Percentiles rank a stretch among this genome's conserved stretches.
phyloP scores from a whole-genome alignment of 2,113 vertebrate genomes.

The Sprattus sprattus region DNA sequence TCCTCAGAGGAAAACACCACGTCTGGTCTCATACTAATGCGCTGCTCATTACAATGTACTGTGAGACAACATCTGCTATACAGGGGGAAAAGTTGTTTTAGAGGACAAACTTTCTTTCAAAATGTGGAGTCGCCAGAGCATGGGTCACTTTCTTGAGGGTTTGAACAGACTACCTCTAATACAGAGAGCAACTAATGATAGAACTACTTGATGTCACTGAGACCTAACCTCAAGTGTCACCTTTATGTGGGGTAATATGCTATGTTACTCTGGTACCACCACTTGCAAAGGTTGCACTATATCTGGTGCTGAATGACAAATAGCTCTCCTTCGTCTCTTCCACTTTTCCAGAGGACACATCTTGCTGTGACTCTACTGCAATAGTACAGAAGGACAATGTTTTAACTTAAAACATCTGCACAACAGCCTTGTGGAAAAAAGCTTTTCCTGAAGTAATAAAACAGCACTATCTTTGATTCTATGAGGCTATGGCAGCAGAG shows the following conservation, averaged over 20 bases:
- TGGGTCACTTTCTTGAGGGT: no score
- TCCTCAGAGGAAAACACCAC: no score
- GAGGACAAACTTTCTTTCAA: no score
- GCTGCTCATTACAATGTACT: no score
- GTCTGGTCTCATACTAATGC: no score
- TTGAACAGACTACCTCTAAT: conserved; percentile 20
- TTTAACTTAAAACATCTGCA: conserved; percentile 47
- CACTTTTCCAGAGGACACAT: conserved; percentile 43
- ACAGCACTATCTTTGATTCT: background rate
- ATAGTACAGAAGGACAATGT: conserved; percentile 51
- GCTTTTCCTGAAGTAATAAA: conserved; percentile 6
- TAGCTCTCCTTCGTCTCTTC: conserved; percentile 45
- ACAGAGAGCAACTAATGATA: conserved; percentile 33
- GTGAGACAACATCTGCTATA: no score
- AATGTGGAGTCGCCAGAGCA: no score
- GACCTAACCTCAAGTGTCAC: conserved; percentile 40
- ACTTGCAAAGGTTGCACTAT: conserved; percentile 59
- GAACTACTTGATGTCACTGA: background rate
- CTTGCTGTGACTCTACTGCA: conserved; percentile 43
- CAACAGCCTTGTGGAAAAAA: background rate
- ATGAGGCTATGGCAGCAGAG: background rate
- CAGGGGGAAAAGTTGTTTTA: no score
- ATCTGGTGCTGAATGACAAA: conserved; percentile 57
- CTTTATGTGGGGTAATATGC: conserved; percentile 55
- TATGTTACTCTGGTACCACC: conserved; percentile 45